phyloP scores from a whole-genome alignment of 2,888 invertebrate species.

The Hypselothyrea guttata region DNA sequence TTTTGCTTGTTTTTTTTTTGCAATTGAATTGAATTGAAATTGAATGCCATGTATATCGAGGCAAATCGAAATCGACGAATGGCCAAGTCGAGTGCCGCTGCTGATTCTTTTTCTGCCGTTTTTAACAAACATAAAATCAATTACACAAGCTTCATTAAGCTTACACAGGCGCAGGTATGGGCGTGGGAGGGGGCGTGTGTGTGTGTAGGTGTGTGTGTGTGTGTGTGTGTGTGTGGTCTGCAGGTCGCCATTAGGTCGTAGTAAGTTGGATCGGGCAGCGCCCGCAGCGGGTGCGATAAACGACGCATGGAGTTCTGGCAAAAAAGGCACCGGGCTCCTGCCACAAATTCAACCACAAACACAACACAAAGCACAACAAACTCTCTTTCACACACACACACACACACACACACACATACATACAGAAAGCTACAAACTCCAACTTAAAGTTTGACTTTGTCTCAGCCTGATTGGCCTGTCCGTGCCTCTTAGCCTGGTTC shows the following conservation, averaged over 20 bases:
- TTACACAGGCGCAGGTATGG: conserved; percentile 19
- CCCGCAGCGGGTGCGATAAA: conserved; percentile 40
- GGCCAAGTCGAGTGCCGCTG: conserved; percentile 22
- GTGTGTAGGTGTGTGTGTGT: conserved; percentile 10
- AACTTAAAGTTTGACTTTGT: conserved; percentile 28
- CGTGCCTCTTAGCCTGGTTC: conserved; percentile 1
- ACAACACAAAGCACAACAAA: conserved; percentile 17
- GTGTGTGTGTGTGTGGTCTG: conserved; percentile 34
- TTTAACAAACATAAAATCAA: conserved; percentile 75
- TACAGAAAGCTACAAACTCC: not conserved
- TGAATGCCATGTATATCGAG: conserved; percentile 64
- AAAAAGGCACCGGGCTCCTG: conserved; percentile 34
- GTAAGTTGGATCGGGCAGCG: conserved; percentile 20
- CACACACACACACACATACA: not conserved
- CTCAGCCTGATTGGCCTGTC: conserved; percentile 42
- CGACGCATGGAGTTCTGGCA: conserved; percentile 34
- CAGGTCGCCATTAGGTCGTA: conserved; percentile 42
- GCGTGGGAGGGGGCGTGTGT: conserved; percentile 25
- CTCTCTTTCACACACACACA: conserved; percentile 5
- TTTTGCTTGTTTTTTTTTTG: conserved; percentile 39
- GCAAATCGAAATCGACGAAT: conserved; percentile 46
- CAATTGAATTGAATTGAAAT: conserved; percentile 68
- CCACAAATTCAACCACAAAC: conserved; percentile 27
- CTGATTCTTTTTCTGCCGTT: conserved; percentile 72
- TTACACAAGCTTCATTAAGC: conserved; percentile 74